A percentile compares a stretch with the other conserved stretches of the same genome.
Conservation (phyloP, 2,113 vertebrate species). For the Nipponia nippon region DNA sequence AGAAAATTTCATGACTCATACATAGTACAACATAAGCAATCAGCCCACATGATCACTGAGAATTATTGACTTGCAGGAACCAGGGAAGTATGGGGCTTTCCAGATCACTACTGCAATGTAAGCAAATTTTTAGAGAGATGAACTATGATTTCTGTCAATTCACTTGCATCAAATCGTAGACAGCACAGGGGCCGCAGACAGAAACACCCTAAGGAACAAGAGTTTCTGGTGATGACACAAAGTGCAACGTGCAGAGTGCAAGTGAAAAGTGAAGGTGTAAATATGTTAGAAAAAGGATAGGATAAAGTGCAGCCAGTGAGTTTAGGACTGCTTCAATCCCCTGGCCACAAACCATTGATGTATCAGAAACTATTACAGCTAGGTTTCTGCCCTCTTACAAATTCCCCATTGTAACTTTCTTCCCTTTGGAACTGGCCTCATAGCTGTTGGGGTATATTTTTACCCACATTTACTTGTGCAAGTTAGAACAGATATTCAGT, state of each 20-base stretch:
- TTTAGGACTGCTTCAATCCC: not conserved
- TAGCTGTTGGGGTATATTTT: fast-evolving
- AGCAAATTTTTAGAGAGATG: not conserved
- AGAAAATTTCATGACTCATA: slow-evolving; percentile 33
- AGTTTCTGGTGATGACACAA: not conserved
- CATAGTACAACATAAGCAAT: not conserved
- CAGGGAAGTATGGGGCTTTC: slow-evolving; percentile 15
- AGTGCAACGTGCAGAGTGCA: fast-evolving
- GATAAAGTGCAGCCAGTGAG: not conserved
- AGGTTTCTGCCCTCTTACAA: not conserved
- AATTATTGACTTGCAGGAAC: not conserved
- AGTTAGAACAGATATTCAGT: not conserved
- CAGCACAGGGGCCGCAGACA: not conserved
- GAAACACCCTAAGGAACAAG: not conserved
- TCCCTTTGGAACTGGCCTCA: not conserved
- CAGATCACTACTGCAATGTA: not conserved
- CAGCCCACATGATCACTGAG: not conserved
- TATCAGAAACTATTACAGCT: not conserved
- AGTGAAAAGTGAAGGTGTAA: not conserved
- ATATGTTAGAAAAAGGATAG: not conserved
- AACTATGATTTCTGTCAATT: not conserved
- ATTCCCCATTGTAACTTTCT: not conserved
- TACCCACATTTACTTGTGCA: not conserved
- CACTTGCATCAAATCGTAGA: not conserved
- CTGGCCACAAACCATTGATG: not conserved